A percentile compares a stretch with the other conserved stretches of the same genome.
Conservation (phyloP, 2,797 vertebrate genomes). For the Pristis pectinata region DNA sequence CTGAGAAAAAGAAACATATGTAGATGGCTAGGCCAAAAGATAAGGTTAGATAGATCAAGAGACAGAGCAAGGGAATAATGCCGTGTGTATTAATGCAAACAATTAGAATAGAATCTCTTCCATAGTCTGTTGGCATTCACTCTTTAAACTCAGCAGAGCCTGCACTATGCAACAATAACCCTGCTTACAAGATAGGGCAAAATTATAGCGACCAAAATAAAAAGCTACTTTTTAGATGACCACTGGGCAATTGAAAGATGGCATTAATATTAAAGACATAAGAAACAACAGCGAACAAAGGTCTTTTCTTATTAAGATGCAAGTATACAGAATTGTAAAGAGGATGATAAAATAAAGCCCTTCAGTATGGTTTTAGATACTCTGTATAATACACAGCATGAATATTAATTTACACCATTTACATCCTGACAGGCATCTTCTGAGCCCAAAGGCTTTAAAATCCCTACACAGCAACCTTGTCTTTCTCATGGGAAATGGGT, state of each 20-base stretch:
- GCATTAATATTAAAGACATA: background rate
- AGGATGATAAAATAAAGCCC: background rate
- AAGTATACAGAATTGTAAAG: background rate
- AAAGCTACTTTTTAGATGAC: background rate
- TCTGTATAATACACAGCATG: background rate
- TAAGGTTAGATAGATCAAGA: background rate
- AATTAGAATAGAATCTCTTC: background rate
- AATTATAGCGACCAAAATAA: background rate
- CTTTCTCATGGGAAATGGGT: background rate
- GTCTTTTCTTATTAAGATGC: background rate
- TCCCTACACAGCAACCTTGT: background rate
- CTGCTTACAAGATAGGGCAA: background rate
- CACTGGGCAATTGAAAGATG: background rate
- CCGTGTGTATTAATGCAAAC: background rate
- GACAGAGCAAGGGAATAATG: background rate
- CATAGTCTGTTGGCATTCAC: background rate
- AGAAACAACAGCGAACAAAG: background rate
- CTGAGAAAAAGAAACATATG: too few relatives aligned
- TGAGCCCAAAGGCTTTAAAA: background rate
- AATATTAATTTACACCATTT: constrained; percentile 30
- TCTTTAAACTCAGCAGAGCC: background rate
- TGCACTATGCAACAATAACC: background rate
- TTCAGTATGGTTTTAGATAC: background rate
- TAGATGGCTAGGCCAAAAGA: too few relatives aligned
- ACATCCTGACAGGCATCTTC: background rate